These are phyloP conservation scores for Drosophila nikananu DNA, from an alignment of 1,140 invertebrate genomes.

Conservation along the genomic window DNA sequence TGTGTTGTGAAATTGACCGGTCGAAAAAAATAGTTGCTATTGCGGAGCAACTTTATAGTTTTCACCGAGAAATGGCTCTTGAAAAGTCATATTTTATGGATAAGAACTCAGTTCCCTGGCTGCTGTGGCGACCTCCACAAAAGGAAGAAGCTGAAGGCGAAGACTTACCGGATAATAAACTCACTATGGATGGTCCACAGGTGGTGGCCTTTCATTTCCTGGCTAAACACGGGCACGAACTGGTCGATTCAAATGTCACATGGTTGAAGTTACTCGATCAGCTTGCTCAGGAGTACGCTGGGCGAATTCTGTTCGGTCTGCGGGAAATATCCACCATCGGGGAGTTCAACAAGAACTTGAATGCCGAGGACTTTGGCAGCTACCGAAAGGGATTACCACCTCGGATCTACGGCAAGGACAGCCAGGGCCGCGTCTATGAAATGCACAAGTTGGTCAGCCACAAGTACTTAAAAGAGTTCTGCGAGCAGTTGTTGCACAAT, in stretches of 20 bases:
- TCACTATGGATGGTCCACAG: not conserved
- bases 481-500: constrained; percentile 33
- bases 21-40: constrained; percentile 1
- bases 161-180: not conserved
- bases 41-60: not conserved
- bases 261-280: constrained; percentile 32
- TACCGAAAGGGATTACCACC: constrained; percentile 42
- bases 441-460: constrained; percentile 58
- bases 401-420: constrained; percentile 39
- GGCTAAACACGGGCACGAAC: not conserved
- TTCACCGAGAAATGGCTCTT: not conserved
- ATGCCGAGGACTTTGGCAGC: constrained; percentile 28
- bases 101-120: constrained; percentile 7
- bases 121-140: constrained; percentile 23
- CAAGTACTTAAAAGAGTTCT: constrained; percentile 54
- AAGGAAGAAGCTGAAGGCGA: not conserved
- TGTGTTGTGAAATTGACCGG: constrained; percentile 25
- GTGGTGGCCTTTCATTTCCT: constrained; percentile 50
- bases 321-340: constrained; percentile 34
- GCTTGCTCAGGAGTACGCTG: constrained; percentile 33
- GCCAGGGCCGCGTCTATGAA: constrained; percentile 19
- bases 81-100: not conserved
- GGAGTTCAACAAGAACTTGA: constrained; percentile 15
- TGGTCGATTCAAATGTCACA: not conserved
- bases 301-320: constrained; percentile 25